phyloP scores from a whole-genome alignment of 2,113 vertebrate species.

The Pterophyllum scalare region DNA sequence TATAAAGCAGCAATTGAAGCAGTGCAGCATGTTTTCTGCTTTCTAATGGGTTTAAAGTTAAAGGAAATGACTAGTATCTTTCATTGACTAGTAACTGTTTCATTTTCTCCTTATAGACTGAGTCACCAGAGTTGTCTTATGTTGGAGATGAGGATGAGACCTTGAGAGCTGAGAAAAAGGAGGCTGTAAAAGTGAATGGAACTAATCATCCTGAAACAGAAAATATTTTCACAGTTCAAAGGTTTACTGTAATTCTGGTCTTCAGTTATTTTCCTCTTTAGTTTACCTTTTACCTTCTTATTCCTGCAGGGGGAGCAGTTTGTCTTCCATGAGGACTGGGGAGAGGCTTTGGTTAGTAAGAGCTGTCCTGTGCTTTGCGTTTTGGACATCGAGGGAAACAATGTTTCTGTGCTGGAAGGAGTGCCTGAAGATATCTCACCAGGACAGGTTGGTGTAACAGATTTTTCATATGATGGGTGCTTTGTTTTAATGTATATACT shows the following conservation, averaged over 20 bases:
- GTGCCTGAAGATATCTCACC: constrained; percentile 90
- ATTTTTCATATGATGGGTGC: not conserved
- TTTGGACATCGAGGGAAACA: constrained; percentile 88
- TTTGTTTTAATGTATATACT: not conserved
- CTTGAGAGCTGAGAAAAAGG: constrained; percentile 74
- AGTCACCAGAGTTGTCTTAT: constrained; percentile 71
- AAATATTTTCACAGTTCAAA: not conserved
- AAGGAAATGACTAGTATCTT: not conserved
- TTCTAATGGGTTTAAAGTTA: not conserved
- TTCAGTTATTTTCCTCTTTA: not conserved
- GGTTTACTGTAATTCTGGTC: not conserved
- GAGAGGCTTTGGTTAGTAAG: constrained; percentile 85
- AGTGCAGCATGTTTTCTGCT: not conserved
- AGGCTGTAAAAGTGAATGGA: constrained; percentile 70
- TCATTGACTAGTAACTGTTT: too few relatives aligned
- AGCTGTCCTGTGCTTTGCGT: constrained; percentile 88
- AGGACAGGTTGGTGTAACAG: constrained; percentile 86
- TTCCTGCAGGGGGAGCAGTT: constrained; percentile 87
- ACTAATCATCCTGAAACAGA: not conserved
- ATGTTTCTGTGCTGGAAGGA: constrained; percentile 88
- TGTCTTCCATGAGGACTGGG: constrained; percentile 91
- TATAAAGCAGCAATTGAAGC: not conserved
- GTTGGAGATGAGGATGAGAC: constrained; percentile 78
- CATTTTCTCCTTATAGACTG: constrained; percentile 55
- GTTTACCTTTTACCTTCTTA: not conserved